phyloP scores from a whole-genome alignment of 2,797 vertebrate genomes.

The Microcaecilia unicolor region DNA sequence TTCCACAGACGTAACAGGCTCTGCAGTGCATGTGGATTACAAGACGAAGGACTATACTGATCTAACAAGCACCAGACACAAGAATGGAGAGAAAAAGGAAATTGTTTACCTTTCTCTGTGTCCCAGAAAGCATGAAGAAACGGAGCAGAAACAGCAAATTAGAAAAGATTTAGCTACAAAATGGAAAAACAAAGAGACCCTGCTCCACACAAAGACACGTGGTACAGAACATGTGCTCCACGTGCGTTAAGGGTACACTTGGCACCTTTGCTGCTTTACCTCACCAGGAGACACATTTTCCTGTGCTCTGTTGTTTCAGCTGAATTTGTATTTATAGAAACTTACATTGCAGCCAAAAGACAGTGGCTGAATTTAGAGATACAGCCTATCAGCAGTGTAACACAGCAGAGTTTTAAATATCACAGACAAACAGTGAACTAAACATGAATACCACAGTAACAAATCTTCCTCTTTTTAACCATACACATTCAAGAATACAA shows the following conservation, averaged over 20 bases:
- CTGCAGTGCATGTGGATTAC: no score
- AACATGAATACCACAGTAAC: not conserved
- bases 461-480: no score
- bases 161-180: no score
- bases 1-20: no score
- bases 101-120: conserved; percentile 69
- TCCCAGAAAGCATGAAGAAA: conserved; percentile 65
- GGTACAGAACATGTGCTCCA: no score
- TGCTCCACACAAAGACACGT: no score
- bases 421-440: conserved; percentile 15
- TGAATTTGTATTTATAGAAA: conserved; percentile 42
- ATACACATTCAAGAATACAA: no score
- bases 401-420: conserved; percentile 49
- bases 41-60: no score
- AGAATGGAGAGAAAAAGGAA: conserved; percentile 10
- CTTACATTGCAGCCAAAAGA: conserved; percentile 31
- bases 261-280: not conserved
- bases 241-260: no score
- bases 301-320: conserved; percentile 10
- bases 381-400: conserved; percentile 28
- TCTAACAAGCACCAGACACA: conserved; percentile 5
- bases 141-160: conserved; percentile 55
- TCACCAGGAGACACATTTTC: conserved; percentile 9
- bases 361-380: conserved; percentile 42
- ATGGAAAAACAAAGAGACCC: no score